Base-by-base conservation (phyloP, 2,797 vertebrate genomes). In the Psittacula derbiana region DNA sequence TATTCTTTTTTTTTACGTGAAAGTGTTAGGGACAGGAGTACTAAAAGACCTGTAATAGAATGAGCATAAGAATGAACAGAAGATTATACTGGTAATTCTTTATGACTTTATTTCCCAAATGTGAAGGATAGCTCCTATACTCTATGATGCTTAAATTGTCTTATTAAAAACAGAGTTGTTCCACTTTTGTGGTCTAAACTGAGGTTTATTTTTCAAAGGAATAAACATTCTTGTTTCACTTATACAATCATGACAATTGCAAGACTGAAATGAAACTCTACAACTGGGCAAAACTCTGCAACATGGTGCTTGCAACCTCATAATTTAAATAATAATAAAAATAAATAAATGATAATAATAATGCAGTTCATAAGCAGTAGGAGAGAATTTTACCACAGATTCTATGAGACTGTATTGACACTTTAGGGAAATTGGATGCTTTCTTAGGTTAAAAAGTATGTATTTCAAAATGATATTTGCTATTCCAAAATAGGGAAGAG, bases 1-100 rank as follows among this genome's bases (percentile, higher is more conserved):
- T 90, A 47, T 71, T 93, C 93, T 91, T 55, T 40, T 57, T 81
- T 94, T 94, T 69, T n/a, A 55, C 53, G 6, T 43, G 58, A 92
- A 93, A 90, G 33, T 25, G 61, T 90, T 88, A 71, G 70, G 80
- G 28, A 62, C 19, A 28, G 10, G 14, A 85, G 11, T 67, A 53
- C 23, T 85, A 33, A 73, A 76, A 65, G 30, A 23, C 23, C 17
- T 84, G 8, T 57, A 93, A 57, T 16, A 5, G 7, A 82, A 58
- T 86, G 86, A 80, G 13, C 25, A 50, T 20, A 90, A 65, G 88
- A 93, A 92, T 55, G 5, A 90, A 80, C 33, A 80, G 38, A 50
- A 69, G 46, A 55, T 49, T 25, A 40, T 66, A 83, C 66, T 66
- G 14, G 4, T 53, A 46, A 36, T 46, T 55, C 44, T 75, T 80